Conservation (phyloP, 2,113 vertebrate species). For the Salvelinus fontinalis region DNA sequence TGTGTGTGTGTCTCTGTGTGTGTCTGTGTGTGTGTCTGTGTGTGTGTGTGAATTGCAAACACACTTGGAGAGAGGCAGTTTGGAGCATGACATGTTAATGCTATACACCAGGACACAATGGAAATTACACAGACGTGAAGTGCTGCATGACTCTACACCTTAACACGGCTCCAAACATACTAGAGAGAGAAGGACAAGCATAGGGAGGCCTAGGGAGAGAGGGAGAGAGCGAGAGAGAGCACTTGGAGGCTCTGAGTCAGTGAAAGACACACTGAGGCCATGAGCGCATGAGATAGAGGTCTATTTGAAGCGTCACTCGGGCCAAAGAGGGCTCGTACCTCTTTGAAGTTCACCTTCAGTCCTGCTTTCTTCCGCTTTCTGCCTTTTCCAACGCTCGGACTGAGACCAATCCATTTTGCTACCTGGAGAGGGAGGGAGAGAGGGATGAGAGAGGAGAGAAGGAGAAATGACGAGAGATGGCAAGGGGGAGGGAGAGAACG, state of each 20-base stretch:
- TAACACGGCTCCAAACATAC: too few species aligned
- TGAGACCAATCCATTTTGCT: constrained; percentile 87
- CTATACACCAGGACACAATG: neutral
- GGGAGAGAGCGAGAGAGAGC: neutral
- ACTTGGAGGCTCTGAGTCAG: neutral
- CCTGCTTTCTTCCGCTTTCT: constrained; percentile 80
- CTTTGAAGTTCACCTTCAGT: constrained; percentile 78
- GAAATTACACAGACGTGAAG: too few species aligned
- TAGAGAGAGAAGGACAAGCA: too few species aligned
- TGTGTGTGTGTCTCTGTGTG: constrained; percentile 47
- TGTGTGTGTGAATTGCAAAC: constrained; percentile 1
- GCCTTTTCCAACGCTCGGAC: constrained; percentile 78
- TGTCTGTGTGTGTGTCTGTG: constrained; percentile 38
- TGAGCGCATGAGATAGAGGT: constrained; percentile 3
- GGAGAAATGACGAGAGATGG: constrained; percentile 11
- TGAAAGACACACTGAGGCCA: neutral
- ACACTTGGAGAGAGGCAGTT: constrained; percentile 17
- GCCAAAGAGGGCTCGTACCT: constrained; percentile 79
- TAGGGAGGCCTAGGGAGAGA: neutral
- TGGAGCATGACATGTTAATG: neutral
- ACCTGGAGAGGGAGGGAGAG: constrained; percentile 73
- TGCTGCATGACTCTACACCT: too few species aligned
- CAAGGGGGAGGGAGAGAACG: constrained; percentile 12
- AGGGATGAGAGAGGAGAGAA: constrained; percentile 41
- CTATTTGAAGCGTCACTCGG: constrained; percentile 47